Percentiles rank a stretch among this genome's conserved stretches.
phyloP scores from a whole-genome alignment of 2,797 vertebrate genomes.

The Triplophysa yarkandensis region DNA sequence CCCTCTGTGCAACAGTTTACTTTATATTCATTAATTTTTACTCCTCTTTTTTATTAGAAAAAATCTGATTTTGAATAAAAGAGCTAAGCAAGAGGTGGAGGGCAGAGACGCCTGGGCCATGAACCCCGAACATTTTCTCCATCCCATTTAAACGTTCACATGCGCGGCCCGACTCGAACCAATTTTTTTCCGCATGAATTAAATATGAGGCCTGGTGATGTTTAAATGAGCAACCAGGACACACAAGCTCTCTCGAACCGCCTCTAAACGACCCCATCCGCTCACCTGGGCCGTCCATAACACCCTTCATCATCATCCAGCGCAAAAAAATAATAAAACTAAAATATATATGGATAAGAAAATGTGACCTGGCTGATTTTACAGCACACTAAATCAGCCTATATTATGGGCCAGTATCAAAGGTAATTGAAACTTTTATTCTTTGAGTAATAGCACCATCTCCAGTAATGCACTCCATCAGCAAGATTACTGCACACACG shows the following conservation, averaged over 20 bases:
- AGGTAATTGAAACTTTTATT: slow-evolving; percentile 61
- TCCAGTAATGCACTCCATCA: slow-evolving; percentile 64
- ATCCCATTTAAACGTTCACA: slow-evolving; percentile 29
- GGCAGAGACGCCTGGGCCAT: neutral
- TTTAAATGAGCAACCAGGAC: slow-evolving; percentile 52
- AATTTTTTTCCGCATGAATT: slow-evolving; percentile 56
- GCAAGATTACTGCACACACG: slow-evolving; percentile 56
- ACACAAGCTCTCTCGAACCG: slow-evolving; percentile 36
- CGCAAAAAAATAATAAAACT: slow-evolving; percentile 52
- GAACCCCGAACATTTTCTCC: slow-evolving; percentile 1
- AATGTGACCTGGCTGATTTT: slow-evolving; percentile 46
- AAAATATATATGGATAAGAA: slow-evolving; percentile 50
- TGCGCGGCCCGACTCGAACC: slow-evolving; percentile 39
- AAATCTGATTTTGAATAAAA: slow-evolving; percentile 16
- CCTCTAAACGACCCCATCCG: slow-evolving; percentile 9
- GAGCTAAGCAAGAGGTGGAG: neutral
- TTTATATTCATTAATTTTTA: slow-evolving; percentile 17
- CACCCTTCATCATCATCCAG: slow-evolving; percentile 31
- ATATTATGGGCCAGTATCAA: slow-evolving; percentile 44
- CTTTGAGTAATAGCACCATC: slow-evolving; percentile 64
- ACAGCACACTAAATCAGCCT: slow-evolving; percentile 48
- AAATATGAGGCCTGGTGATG: slow-evolving; percentile 54
- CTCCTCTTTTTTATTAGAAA: slow-evolving; percentile 2
- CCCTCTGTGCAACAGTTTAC: slow-evolving; percentile 10
- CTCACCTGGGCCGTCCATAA: slow-evolving; percentile 29